Evolutionary conservation across 2,888 invertebrate species (phyloP).

Genomic region (Netelia inedita): DNA sequence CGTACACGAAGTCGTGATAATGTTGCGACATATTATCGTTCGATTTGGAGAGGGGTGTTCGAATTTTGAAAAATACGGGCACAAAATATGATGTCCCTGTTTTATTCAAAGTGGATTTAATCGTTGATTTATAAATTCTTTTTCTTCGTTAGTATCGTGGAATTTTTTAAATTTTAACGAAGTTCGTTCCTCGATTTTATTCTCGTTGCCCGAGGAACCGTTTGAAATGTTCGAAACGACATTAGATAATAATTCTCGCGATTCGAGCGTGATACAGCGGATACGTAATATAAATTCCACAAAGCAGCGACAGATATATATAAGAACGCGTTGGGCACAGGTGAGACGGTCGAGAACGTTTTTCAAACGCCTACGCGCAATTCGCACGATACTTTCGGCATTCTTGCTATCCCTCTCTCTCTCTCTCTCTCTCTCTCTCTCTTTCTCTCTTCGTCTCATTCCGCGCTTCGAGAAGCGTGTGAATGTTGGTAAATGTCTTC

Average conservation of each 20-base stretch:
- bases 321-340: conserved; percentile 1
- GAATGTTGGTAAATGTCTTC: not conserved
- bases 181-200: not conserved
- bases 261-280: not conserved
- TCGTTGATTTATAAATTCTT: too few relatives aligned
- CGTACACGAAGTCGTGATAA: too few relatives aligned
- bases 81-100: too few relatives aligned
- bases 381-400: conserved; percentile 55
- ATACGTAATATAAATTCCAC: not conserved
- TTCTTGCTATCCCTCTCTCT: not conserved
- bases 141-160: too few relatives aligned
- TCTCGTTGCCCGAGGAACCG: conserved; percentile 18
- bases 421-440: conserved; percentile 6
- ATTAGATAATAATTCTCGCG: conserved; percentile 36
- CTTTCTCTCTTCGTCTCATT: too few relatives aligned
- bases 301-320: not conserved
- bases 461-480: not conserved
- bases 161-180: not conserved
- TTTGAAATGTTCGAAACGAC: conserved; percentile 39
- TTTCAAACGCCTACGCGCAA: conserved; percentile 57
- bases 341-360: conserved; percentile 12
- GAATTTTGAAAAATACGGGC: too few relatives aligned
- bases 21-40: too few relatives aligned
- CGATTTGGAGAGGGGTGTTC: too few relatives aligned
- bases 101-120: too few relatives aligned